Conservation (phyloP, 2,113 vertebrate species). For the Rallus limicola region DNA sequence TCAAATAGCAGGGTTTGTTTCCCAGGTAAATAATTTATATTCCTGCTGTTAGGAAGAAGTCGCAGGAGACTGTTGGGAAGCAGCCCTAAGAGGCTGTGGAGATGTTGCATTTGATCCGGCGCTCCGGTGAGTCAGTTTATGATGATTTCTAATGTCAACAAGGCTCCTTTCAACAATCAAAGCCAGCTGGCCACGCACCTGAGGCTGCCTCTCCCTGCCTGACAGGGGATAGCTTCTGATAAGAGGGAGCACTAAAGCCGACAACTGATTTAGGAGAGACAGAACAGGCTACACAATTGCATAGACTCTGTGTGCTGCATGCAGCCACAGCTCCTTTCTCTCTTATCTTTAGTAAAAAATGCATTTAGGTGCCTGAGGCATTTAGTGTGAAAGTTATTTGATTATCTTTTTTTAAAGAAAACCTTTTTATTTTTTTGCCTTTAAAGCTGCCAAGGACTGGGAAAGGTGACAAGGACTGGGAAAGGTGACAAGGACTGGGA, state of each 20-base stretch:
- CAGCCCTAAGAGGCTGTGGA: not conserved
- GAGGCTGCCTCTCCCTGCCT: not conserved
- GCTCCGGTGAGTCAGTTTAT: not conserved
- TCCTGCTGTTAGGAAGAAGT: not conserved
- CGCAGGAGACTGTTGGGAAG: not conserved
- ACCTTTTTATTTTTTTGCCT: not conserved
- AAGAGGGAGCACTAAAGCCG: not conserved
- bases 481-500: not conserved
- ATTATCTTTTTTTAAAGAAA: not conserved
- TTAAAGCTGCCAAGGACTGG: not conserved
- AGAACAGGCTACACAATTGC: not conserved
- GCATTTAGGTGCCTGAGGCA: not conserved
- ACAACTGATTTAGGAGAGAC: not conserved
- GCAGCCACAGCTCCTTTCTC: not conserved
- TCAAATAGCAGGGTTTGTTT: not conserved
- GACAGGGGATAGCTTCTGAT: not conserved
- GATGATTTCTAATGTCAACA: not conserved
- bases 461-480: not conserved
- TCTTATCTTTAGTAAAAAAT: not conserved
- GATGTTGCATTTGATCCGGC: not conserved
- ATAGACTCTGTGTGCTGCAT: not conserved
- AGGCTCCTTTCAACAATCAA: not conserved
- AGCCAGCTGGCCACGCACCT: not conserved
- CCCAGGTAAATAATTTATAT: not conserved
- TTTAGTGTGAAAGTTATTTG: not conserved